These are phyloP conservation scores for Araneus ventricosus DNA, from an alignment of 1,140 invertebrate genomes.

Conservation along the genomic window DNA sequence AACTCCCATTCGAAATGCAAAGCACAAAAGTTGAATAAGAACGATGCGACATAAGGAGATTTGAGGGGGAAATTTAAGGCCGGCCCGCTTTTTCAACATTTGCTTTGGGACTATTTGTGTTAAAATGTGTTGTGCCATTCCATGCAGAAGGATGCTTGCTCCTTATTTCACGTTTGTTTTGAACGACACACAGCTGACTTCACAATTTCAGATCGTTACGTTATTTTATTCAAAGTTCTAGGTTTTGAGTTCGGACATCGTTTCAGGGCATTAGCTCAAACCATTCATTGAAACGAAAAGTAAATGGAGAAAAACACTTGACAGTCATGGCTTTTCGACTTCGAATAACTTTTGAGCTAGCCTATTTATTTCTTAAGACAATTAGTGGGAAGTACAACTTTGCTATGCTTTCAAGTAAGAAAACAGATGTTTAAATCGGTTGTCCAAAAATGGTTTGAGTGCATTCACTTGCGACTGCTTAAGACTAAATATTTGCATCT, in stretches of 20 bases:
- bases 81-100: constrained; percentile 11
- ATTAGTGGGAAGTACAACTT: background rate
- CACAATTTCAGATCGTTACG: constrained; percentile 38
- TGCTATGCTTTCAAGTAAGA: background rate
- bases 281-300: background rate
- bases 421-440: no score
- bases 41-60: constrained; percentile 60
- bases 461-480: no score
- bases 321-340: constrained; percentile 3
- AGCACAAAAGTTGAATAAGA: constrained; percentile 68
- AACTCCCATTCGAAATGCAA: constrained; percentile 59
- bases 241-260: constrained; percentile 36
- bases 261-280: constrained; percentile 19
- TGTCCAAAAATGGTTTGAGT: no score
- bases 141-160: constrained; percentile 59
- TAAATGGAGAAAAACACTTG: constrained; percentile 3
- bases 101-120: constrained; percentile 63
- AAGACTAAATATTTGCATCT: no score
- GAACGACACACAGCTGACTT: constrained; percentile 53
- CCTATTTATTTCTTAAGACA: background rate
- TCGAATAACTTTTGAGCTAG: background rate
- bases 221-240: constrained; percentile 47
- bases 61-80: constrained; percentile 31
- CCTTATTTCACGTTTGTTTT: constrained; percentile 19
- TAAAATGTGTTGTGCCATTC: constrained; percentile 43